Base-by-base conservation (phyloP, 2,113 vertebrate genomes). In the Telmatochromis brachygnathus region DNA sequence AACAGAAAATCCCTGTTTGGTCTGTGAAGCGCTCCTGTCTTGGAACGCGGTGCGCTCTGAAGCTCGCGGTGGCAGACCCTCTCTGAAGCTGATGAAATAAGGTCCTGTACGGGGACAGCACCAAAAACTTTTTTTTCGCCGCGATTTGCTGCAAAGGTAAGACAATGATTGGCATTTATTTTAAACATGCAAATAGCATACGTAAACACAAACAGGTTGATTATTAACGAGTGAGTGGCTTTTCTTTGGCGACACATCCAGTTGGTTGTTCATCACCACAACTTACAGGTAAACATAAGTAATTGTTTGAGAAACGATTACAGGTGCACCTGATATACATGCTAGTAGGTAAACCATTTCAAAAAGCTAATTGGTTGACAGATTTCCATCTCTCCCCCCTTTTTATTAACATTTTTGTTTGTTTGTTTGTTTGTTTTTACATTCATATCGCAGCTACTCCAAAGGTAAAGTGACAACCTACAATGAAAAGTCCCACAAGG, bases 61-160 rank as follows among this genome's bases (percentile, higher is more conserved):
- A 79, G 82, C 83, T 89, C 88, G 73, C 86, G 60, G 87, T 70
- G 79, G 82, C 83, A 81, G 75, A 54, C 21, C 91, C 82, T 85
- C 84, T 93, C 68, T 89, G 91, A 94, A 89, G 91, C 94, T 90
- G 91, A 95, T 93, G 93, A 73, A 68, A 90, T 77, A 84, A 92
- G 90, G 89, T 56, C 87, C 94, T 83, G 86, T 70, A 42, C 87
- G 87, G 86, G 84, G 84, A 89, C 83, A 19, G 68, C 82, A 92
- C 88, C 91, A 83, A 94, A 90, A 96, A 95, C 89, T 95, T 95
- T 92, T 89, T 84, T 84, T 73, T 7, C 84, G 73, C 55, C 83
- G 88, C 58, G 93, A 42, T 93, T 88, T 86, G 83, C 87, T 89
- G 89, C 88, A 89, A 94, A 96, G 96, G 96, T 97, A 88, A 94